Evolutionary conservation across 1,140 invertebrate species (phyloP), one percentile per base, ranked within the genome.

Genomic region (Formica exsecta): DNA sequence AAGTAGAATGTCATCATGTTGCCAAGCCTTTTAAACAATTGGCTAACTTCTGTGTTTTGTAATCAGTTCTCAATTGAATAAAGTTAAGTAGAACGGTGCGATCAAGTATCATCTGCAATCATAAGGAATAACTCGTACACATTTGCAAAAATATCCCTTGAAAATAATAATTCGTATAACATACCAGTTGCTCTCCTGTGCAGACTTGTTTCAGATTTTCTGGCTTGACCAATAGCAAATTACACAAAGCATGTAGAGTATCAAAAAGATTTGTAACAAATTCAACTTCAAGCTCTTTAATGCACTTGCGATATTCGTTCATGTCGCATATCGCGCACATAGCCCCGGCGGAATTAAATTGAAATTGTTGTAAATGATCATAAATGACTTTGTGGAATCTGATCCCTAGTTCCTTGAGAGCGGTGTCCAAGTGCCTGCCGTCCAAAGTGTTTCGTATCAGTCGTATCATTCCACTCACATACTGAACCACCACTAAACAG

Each of bases 251-350:
- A 94, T 99, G 98, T 19, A 99, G 95, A 41, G 98, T 98, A 95
- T 99, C 98, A 95, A 99, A 99, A 29, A 99, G 95, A 61, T 97
- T 97, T 29, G 96, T 97, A 16, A 99, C 97, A 41, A 98, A 94
- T 0, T 97, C 96, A 44, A 98, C 96, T 81, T 97, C 96, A 92
- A 98, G 96, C 90, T 96, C 95, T 89, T 97, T 96, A 11, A 97
- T 97, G 95, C 97, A 98, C 93, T 97, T 98, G 44, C 98, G 96
- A 94, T 98, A 98, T 94, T 99, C 99, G 93, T 99, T 99, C 74
- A 99, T 98, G 96, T 99, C 99, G 95, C 98, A 99, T 86, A 99
- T 99, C 2, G 98, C 98, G 93, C 98, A 97, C 98, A 99, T 99
- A 3, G 98, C 99, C 79, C 98, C 99, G 83, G 98, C 97, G 25